Conservation (phyloP, 2,888 invertebrate species). For the Eupsilia transversa region DNA sequence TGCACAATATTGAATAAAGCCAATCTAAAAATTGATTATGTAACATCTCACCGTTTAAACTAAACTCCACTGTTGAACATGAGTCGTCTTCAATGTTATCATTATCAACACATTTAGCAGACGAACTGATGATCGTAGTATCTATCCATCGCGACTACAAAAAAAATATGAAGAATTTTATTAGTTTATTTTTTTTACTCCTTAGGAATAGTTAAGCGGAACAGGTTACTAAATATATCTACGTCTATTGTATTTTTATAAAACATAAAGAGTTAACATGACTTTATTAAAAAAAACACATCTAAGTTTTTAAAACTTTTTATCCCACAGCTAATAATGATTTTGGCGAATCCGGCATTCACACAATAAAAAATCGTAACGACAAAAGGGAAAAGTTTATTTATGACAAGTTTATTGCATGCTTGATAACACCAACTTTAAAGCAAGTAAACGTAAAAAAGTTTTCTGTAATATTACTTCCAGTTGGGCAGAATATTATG, state of each 20-base stretch:
- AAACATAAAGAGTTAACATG: background rate
- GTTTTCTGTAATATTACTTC: constrained; percentile 53
- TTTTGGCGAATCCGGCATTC: constrained; percentile 16
- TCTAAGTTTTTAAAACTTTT: background rate
- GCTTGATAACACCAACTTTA: constrained; percentile 46
- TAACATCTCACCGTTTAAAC: background rate
- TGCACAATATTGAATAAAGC: background rate
- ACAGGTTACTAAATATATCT: no score
- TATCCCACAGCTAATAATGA: constrained; percentile 5
- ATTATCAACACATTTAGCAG: background rate
- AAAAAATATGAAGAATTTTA: background rate
- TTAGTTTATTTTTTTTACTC: no score
- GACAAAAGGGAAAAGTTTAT: constrained; percentile 48
- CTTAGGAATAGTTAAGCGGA: no score
- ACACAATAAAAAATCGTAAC: constrained; percentile 30
- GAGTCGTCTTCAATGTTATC: background rate
- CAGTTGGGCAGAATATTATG: constrained; percentile 25
- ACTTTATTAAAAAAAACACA: background rate
- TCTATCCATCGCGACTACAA: no score
- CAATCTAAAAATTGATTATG: background rate
- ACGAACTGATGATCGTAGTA: background rate
- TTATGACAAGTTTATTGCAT: constrained; percentile 53
- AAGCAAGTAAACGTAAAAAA: constrained; percentile 59
- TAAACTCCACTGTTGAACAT: background rate
- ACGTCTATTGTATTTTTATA: no score